Evolutionary conservation across 2,113 vertebrate genomes (phyloP).

Genomic region (Synchiropus splendidus): DNA sequence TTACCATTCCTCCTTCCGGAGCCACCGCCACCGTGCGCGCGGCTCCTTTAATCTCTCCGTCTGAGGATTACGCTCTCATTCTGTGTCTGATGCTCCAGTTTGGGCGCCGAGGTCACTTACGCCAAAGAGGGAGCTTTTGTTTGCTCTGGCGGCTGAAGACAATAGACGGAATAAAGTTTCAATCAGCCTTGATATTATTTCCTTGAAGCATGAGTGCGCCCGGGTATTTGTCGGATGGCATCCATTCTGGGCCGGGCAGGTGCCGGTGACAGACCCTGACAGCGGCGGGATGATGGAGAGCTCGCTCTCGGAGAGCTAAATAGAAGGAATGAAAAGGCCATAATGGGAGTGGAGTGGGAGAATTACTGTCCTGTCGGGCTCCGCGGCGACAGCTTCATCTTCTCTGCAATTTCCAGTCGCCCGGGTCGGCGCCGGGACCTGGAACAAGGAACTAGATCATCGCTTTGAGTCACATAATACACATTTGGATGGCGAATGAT

Average conservation of each 20-base stretch:
- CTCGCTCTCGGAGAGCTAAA: slow-evolving; percentile 56
- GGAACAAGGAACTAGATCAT: slow-evolving; percentile 42
- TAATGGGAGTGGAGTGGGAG: slow-evolving; percentile 57
- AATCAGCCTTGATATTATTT: slow-evolving; percentile 64
- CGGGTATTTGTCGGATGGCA: slow-evolving; percentile 50
- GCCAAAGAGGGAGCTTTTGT: slow-evolving; percentile 49
- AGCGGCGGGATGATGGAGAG: slow-evolving; percentile 1
- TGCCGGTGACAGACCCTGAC: background rate
- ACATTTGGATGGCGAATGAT: slow-evolving; percentile 40
- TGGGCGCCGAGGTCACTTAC: slow-evolving; percentile 54
- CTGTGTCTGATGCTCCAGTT: slow-evolving; percentile 45
- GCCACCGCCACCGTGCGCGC: slow-evolving; percentile 40
- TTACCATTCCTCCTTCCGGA: slow-evolving; percentile 51
- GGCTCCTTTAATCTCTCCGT: slow-evolving; percentile 70
- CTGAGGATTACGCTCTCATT: slow-evolving; percentile 69
- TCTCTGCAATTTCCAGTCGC: slow-evolving; percentile 54
- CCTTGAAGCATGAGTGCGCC: slow-evolving; percentile 59
- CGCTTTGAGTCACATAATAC: slow-evolving; percentile 45
- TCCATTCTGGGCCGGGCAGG: slow-evolving; percentile 12
- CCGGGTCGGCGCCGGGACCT: slow-evolving; percentile 33
- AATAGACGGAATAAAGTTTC: slow-evolving; percentile 65
- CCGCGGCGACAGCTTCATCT: slow-evolving; percentile 53
- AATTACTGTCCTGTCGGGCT: slow-evolving; percentile 65
- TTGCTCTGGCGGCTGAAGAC: slow-evolving; percentile 65
- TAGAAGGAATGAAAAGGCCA: slow-evolving; percentile 63